Evolutionary conservation across 2,113 vertebrate genomes (phyloP), one percentile per base, ranked within the genome.

Genomic region (Microcebus jonahi): DNA sequence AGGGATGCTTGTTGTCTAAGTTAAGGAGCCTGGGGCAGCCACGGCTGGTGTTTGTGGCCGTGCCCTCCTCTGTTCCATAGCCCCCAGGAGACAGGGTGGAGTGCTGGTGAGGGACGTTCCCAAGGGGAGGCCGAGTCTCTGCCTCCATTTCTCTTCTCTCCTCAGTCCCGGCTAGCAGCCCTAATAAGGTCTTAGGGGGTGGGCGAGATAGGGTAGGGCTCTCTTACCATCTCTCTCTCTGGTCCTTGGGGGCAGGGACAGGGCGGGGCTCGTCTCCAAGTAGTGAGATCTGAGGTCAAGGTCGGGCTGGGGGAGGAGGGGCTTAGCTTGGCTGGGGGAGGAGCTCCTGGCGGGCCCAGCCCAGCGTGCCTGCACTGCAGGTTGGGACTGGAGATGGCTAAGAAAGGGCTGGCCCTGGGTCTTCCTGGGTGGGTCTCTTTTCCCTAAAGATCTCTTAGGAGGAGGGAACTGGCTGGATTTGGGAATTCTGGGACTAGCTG

Each of bases 301-400:
- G 31, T n/a, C 4, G 42, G 45, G 55, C n/a, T 81, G 34, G 36
- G 70, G 36, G 45, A 31, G 53, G 8, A 23, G 8, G 7, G 9
- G 9, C 50, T 50, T 20, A 50, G 36, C 45, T 25, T 25, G 34
- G n/a, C 25, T 70, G 25, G 70, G 36, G 42, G 36, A 75, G 15
- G 57, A 15, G 36, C 63, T 59, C 76, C 45, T 25, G 11, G 70
- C 31, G 34, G 48, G 14, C 25, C n/a, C 45, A 31, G 75, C 48
- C 57, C 17, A 45, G 15, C 2, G 1, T 2, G 0, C 45, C 65
- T 14, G 17, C 8, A 0, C 3, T 9, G 27, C 27, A 8, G 2
- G 6, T 21, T 53, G 83, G 50, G 39, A 15, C 48, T 13, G 9
- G 29, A 84, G 70, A 25, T 15, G 13, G 50, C 36, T 27, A 5